Evolutionary conservation across 2,113 vertebrate genomes (phyloP).

Genomic region (Otolemur garnettii): DNA sequence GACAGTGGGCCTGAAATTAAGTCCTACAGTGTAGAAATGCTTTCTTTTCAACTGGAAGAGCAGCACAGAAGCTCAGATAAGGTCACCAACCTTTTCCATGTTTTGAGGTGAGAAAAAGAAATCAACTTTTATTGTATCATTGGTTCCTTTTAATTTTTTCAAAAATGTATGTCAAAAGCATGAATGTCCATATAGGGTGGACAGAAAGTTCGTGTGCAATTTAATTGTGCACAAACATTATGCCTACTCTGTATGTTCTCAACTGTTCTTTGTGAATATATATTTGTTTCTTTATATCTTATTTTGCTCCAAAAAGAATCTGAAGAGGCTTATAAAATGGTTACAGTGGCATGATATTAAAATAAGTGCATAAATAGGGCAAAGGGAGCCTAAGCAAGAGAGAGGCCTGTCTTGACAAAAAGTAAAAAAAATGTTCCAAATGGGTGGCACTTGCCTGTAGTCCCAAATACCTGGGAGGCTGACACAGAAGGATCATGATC

Average conservation of each 20-base stretch:
- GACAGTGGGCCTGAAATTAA: constrained; percentile 77
- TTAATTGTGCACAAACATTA: too few species aligned
- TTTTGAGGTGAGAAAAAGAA: background rate
- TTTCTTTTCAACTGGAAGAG: constrained; percentile 40
- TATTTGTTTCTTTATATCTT: constrained; percentile 5
- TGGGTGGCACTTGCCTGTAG: too few species aligned
- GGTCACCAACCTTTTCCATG: background rate
- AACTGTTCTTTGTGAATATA: background rate
- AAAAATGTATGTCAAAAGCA: background rate
- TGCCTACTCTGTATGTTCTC: background rate
- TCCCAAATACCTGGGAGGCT: too few species aligned
- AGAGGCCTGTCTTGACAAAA: too few species aligned
- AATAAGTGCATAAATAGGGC: background rate
- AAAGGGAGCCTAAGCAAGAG: background rate
- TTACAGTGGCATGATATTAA: background rate
- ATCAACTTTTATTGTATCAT: constrained; percentile 19
- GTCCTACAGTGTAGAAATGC: constrained; percentile 47
- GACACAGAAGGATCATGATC: too few species aligned
- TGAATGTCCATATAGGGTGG: background rate
- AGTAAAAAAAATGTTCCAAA: too few species aligned
- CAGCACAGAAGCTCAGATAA: background rate
- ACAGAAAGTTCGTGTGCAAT: too few species aligned
- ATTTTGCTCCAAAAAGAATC: background rate
- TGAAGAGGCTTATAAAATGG: background rate
- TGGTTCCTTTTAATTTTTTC: background rate